Conservation (phyloP, 2,888 invertebrate species). For the Acleris emargana region DNA sequence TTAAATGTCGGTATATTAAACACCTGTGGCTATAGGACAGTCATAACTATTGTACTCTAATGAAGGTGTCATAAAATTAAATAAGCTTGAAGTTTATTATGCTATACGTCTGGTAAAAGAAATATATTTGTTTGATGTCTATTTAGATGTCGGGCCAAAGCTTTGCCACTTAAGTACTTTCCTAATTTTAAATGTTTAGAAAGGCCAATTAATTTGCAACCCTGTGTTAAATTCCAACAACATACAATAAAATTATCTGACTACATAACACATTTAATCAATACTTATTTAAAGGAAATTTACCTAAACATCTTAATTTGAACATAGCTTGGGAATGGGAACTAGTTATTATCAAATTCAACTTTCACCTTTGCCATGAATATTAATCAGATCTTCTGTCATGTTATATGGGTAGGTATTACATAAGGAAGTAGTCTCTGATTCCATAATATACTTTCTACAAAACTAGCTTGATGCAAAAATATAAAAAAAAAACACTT, state of each 20-base stretch:
- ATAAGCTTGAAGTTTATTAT: no score
- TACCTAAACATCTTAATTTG: conserved; percentile 13
- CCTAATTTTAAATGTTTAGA: conserved; percentile 1
- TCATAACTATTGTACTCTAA: background rate
- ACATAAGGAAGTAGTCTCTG: conserved; percentile 13
- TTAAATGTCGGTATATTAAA: no score
- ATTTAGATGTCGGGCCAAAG: no score
- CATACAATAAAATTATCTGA: conserved; percentile 18
- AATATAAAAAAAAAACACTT: background rate
- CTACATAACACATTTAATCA: conserved; percentile 19
- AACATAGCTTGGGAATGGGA: conserved; percentile 22
- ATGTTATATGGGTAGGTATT: conserved; percentile 22
- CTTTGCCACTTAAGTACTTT: background rate
- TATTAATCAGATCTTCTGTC: conserved; percentile 25
- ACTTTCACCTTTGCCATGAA: conserved; percentile 43
- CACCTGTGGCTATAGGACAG: no score
- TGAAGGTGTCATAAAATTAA: background rate
- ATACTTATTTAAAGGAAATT: conserved; percentile 12
- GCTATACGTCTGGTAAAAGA: no score
- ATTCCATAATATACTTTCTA: conserved; percentile 28
- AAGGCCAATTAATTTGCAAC: conserved; percentile 8
- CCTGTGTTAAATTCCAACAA: conserved; percentile 1
- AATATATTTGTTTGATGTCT: no score
- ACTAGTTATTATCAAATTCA: conserved; percentile 35
- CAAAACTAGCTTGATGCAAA: conserved; percentile 4